Evolutionary conservation across 1,140 invertebrate genomes (phyloP).

Genomic region (Zaprionus davidi): DNA sequence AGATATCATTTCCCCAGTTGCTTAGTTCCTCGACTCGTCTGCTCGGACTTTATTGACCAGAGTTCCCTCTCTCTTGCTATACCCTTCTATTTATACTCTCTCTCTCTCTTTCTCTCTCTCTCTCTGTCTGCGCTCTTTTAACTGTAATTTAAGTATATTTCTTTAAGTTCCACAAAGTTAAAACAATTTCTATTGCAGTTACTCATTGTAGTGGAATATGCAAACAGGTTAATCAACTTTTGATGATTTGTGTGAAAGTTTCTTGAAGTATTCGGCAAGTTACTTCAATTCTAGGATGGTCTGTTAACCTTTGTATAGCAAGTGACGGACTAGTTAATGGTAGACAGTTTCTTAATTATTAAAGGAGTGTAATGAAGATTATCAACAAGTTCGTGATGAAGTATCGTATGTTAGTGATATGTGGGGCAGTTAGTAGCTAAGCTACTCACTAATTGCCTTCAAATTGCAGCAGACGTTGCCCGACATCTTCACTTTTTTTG

Average conservation of each 20-base stretch:
- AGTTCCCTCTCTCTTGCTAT: background rate
- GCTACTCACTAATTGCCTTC: background rate
- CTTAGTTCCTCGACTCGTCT: background rate
- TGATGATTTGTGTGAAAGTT: too few species aligned
- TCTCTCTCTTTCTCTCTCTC: background rate
- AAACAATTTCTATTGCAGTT: too few species aligned
- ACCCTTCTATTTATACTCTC: background rate
- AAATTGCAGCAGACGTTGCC: background rate
- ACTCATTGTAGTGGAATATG: too few species aligned
- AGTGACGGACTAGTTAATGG: too few species aligned
- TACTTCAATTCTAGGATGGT: too few species aligned
- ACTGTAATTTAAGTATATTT: background rate
- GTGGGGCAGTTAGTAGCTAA: background rate
- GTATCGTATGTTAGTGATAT: background rate
- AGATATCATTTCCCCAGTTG: constrained; percentile 26
- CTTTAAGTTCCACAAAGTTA: too few species aligned
- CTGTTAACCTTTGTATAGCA: too few species aligned
- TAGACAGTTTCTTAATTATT: too few species aligned
- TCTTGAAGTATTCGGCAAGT: too few species aligned
- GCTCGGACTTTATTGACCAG: constrained; percentile 3
- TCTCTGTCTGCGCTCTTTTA: background rate
- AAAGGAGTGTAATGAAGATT: too few species aligned
- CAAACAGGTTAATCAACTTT: too few species aligned
- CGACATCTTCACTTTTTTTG: background rate
- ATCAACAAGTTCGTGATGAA: too few species aligned